These are phyloP conservation scores for Nesidiocoris tenuis DNA, from an alignment of 2,888 invertebrate genomes.

Conservation along the genomic window DNA sequence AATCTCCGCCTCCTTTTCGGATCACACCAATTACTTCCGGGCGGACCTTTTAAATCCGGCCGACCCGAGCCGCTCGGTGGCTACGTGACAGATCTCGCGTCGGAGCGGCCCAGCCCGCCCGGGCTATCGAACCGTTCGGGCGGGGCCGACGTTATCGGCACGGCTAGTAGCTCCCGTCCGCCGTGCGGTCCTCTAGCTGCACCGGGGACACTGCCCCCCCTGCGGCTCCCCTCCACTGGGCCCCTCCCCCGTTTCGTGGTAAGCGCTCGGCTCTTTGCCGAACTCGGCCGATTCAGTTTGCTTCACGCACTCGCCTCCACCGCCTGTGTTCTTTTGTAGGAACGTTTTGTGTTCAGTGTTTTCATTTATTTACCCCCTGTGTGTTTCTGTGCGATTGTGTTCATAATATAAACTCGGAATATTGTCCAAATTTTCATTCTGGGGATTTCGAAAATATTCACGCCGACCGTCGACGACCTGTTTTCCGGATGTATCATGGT, in stretches of 20 bases:
- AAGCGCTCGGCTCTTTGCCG: neutral
- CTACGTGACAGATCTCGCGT: conserved; percentile 36
- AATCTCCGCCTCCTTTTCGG: no score
- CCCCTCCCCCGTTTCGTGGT: neutral
- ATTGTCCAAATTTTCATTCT: no score
- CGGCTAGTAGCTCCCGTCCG: conserved; percentile 39
- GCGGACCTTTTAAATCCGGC: no score
- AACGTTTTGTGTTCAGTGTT: conserved; percentile 4
- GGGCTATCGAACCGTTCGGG: conserved; percentile 35
- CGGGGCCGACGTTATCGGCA: conserved; percentile 34
- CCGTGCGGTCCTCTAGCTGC: conserved; percentile 23
- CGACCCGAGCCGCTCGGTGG: neutral
- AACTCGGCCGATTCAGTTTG: conserved; percentile 19
- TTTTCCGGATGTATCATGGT: neutral
- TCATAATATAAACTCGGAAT: no score
- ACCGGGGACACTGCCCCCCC: conserved; percentile 37
- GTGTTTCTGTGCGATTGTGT: neutral
- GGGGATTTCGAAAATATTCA: no score
- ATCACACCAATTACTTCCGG: no score
- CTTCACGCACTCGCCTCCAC: conserved; percentile 40
- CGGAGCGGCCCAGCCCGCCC: conserved; percentile 1
- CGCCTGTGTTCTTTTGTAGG: conserved; percentile 37
- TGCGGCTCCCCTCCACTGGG: conserved; percentile 3
- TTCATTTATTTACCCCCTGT: no score
- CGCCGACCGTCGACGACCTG: no score